Evolutionary conservation across 2,113 vertebrate genomes (phyloP).

Genomic region (Alexandromys fortis): DNA sequence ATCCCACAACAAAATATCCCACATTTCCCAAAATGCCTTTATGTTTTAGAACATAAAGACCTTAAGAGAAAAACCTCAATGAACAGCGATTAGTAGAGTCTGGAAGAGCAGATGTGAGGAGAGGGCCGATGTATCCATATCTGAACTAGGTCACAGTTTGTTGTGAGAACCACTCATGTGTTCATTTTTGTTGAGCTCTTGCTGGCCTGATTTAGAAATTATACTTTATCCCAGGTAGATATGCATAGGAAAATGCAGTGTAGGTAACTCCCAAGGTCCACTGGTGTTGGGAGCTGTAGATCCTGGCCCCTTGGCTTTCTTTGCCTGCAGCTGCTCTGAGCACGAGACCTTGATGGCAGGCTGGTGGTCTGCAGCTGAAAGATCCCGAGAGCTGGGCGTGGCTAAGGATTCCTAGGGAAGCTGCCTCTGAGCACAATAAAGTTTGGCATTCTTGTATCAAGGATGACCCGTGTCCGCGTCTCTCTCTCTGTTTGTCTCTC

Average conservation of each 20-base stretch:
- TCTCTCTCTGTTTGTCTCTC: no score
- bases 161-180: background rate
- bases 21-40: background rate
- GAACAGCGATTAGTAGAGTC: background rate
- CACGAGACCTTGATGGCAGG: no score
- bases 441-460: no score
- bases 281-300: no score
- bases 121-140: background rate
- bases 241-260: background rate
- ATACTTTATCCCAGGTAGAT: background rate
- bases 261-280: background rate
- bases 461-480: no score
- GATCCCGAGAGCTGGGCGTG: no score
- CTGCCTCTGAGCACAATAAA: no score
- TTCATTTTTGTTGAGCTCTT: background rate
- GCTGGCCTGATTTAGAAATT: background rate
- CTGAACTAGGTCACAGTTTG: background rate
- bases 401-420: no score
- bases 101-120: background rate
- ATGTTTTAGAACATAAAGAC: background rate
- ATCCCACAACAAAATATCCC: background rate
- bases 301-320: no score
- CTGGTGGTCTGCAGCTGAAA: no score
- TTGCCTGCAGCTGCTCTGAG: no score
- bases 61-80: background rate